Conservation (phyloP, 2,113 vertebrate species). For the Pelusios castaneus region DNA sequence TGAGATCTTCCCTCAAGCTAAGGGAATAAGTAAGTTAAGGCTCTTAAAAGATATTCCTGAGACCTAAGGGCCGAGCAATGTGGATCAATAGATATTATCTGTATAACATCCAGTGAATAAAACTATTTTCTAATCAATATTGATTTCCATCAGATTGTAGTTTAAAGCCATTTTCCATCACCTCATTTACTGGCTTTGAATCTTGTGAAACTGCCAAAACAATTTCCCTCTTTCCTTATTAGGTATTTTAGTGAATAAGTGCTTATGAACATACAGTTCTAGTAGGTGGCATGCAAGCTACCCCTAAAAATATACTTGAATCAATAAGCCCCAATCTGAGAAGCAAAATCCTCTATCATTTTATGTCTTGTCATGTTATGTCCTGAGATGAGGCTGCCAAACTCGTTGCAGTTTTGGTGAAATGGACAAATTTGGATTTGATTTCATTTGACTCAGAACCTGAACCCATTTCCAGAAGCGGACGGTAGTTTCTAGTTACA, state of each 20-base stretch:
- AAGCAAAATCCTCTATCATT: not conserved
- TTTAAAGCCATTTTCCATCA: not conserved
- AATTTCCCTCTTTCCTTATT: not conserved
- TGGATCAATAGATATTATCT: not conserved
- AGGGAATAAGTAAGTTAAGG: not conserved
- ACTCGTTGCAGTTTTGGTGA: not conserved
- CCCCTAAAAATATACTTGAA: not conserved
- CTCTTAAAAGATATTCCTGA: not conserved
- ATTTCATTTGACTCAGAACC: not conserved
- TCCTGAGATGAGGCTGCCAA: not conserved
- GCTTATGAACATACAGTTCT: not conserved
- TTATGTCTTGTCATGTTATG: not conserved
- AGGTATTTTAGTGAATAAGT: not conserved
- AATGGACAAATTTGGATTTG: not conserved
- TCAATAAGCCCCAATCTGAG: not conserved
- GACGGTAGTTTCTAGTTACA: not conserved
- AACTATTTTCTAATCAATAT: not conserved
- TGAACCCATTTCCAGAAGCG: not conserved
- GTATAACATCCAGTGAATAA: not conserved
- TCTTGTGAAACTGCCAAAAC: not conserved
- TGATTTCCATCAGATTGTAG: not conserved
- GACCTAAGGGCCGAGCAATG: not conserved
- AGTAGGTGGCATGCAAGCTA: not conserved
- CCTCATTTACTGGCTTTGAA: not conserved
- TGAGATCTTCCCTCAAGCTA: not conserved